A percentile compares a stretch with the other conserved stretches of the same genome.
phyloP scores from a whole-genome alignment of 2,797 vertebrate genomes.

The Lithobates pipiens region DNA sequence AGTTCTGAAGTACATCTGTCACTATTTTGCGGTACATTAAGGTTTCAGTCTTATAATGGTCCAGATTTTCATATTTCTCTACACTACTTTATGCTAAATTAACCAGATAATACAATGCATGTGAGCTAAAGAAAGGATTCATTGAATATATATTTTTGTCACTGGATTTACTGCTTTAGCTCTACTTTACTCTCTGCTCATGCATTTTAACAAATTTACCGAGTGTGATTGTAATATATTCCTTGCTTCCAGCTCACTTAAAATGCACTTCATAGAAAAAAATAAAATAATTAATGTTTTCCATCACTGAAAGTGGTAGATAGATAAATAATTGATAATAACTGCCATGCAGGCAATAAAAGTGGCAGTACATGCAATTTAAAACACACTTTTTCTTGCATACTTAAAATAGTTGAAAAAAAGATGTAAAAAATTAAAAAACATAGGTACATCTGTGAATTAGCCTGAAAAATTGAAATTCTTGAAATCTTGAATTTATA shows the following conservation, averaged over 20 bases:
- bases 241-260: slow-evolving; percentile 59
- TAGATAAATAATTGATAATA: slow-evolving; percentile 61
- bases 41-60: slow-evolving; percentile 80
- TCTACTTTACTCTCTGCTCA: slow-evolving; percentile 69
- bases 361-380: slow-evolving; percentile 55
- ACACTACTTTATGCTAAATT: slow-evolving; percentile 79
- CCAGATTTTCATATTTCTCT: slow-evolving; percentile 77
- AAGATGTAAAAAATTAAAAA: neutral
- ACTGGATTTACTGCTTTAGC: slow-evolving; percentile 70
- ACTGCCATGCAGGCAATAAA: slow-evolving; percentile 61
- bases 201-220: slow-evolving; percentile 71
- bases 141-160: slow-evolving; percentile 70
- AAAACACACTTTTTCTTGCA: neutral
- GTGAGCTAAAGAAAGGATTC: slow-evolving; percentile 75
- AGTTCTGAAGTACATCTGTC: slow-evolving; percentile 76
- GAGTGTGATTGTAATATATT: slow-evolving; percentile 64
- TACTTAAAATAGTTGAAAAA: neutral
- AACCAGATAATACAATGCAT: slow-evolving; percentile 77
- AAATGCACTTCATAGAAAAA: slow-evolving; percentile 45
- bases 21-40: slow-evolving; percentile 78
- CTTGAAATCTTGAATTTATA: no score
- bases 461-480: no score
- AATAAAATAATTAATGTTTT: slow-evolving; percentile 41
- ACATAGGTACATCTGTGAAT: neutral
- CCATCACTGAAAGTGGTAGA: slow-evolving; percentile 58